Evolutionary conservation across 2,888 invertebrate species (phyloP).

Genomic region (Netelia fuscicornis): DNA sequence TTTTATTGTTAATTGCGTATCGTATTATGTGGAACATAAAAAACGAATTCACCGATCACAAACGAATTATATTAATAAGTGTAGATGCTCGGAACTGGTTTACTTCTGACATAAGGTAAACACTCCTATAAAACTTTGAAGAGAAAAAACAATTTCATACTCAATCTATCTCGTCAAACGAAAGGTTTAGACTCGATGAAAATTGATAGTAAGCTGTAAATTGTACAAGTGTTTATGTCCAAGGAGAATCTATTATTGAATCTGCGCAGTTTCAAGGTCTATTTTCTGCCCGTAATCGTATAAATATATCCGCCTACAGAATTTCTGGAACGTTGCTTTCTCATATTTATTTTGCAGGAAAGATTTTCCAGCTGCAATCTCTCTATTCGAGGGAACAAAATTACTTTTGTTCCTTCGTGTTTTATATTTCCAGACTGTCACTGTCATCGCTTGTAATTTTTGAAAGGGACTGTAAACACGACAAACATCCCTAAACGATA

Average conservation of each 20-base stretch:
- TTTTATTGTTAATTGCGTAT: not conserved
- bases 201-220: not conserved
- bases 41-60: conserved; percentile 5
- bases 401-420: too few relatives aligned
- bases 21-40: not conserved
- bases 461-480: too few relatives aligned
- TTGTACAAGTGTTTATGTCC: not conserved
- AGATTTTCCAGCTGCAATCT: too few relatives aligned
- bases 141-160: not conserved
- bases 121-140: not conserved
- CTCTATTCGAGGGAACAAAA: too few relatives aligned
- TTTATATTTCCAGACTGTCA: too few relatives aligned
- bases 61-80: conserved; percentile 13
- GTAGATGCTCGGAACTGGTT: conserved; percentile 1
- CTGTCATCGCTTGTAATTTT: too few relatives aligned
- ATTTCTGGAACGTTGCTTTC: too few relatives aligned
- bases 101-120: not conserved
- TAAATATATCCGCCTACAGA: not conserved
- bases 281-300: not conserved
- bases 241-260: not conserved
- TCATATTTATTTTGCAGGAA: too few relatives aligned
- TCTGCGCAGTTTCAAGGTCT: not conserved
- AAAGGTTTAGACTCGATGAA: not conserved
- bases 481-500: too few relatives aligned
- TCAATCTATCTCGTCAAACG: not conserved